These are phyloP conservation scores for Phoxinus phoxinus DNA, from an alignment of 2,113 vertebrate species.

Conservation along the genomic window DNA sequence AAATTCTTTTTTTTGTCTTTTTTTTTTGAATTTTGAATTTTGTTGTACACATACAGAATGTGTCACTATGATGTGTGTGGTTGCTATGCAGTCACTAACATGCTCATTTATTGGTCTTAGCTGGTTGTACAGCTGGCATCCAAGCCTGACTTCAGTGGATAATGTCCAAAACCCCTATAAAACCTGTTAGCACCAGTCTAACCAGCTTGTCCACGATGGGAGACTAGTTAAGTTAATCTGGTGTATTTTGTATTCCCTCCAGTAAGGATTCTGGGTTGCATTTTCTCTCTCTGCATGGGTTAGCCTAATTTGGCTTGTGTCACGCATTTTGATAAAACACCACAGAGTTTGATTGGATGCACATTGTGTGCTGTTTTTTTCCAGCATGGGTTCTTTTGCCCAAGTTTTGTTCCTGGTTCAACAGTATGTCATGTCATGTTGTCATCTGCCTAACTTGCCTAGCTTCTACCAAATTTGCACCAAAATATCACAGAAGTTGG, in stretches of 20 bases:
- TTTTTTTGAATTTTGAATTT: no score
- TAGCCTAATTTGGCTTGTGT: neutral
- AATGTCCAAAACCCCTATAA: no score
- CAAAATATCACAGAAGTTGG: neutral
- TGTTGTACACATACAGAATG: no score
- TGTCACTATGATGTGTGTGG: no score
- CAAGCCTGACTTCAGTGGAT: no score
- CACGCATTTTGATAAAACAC: neutral
- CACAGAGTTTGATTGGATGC: neutral
- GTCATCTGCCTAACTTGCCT: neutral
- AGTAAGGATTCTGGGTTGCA: neutral
- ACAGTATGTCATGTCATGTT: neutral
- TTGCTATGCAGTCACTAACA: no score
- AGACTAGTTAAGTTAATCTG: neutral
- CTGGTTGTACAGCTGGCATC: no score
- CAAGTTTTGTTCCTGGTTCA: neutral
- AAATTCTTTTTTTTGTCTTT: no score
- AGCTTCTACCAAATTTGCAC: neutral
- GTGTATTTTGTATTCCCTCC: neutral
- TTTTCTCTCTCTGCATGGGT: neutral
- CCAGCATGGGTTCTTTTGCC: neutral
- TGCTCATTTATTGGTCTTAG: no score
- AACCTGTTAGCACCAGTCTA: no score
- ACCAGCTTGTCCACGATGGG: no score
- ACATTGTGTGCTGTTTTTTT: neutral